Conservation (phyloP, 2,797 vertebrate genomes). For the Sarcoramphus papa region DNA sequence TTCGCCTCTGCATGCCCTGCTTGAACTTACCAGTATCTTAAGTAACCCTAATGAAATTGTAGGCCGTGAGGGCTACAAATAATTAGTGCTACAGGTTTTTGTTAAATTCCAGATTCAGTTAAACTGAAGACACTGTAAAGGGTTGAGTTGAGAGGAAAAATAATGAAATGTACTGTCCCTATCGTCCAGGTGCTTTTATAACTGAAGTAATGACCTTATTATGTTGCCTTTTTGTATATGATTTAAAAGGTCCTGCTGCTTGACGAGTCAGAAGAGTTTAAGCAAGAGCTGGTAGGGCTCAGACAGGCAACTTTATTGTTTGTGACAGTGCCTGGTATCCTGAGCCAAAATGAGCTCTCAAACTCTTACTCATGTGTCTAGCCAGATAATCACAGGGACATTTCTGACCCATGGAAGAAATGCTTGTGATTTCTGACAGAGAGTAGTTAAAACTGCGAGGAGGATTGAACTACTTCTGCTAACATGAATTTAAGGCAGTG, state of each 20-base stretch:
- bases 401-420: slow-evolving; percentile 21
- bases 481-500: background rate
- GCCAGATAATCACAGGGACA: background rate
- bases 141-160: background rate
- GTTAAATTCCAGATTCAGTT: background rate
- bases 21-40: background rate
- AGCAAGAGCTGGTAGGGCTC: background rate
- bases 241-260: slow-evolving; percentile 11
- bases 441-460: background rate
- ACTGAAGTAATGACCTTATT: background rate
- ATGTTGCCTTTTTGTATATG: background rate
- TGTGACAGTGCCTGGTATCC: slow-evolving; percentile 1
- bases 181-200: background rate
- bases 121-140: background rate
- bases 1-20: background rate
- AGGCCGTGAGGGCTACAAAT: background rate
- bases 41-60: background rate
- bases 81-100: background rate
- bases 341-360: background rate
- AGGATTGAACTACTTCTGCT: background rate
- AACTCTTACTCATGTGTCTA: slow-evolving; percentile 1
- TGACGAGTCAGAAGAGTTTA: background rate
- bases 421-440: background rate
- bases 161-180: background rate
- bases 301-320: slow-evolving; percentile 19